Base-by-base conservation (phyloP, 2,888 invertebrate genomes). In the Poecilobothrus nobilitatus region DNA sequence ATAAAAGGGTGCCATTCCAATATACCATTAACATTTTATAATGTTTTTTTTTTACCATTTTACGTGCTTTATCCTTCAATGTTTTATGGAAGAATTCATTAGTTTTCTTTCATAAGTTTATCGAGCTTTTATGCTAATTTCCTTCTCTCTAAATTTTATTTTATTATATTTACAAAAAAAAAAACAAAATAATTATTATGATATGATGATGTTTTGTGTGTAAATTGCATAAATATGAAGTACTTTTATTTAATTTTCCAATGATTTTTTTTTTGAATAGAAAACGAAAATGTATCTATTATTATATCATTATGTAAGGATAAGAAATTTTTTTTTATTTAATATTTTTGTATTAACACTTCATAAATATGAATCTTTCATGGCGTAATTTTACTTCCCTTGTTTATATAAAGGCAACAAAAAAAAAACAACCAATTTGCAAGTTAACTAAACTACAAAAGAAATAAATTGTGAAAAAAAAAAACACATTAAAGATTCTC, bases 221-320 rank as follows among this genome's bases (percentile, higher is more conserved):
- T 53, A 53, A 53, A 53, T n/a, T 53, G 53, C 53, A 53, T 53
- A 53, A 53, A 53, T 53, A 53, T 53, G 53, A 53, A 53, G n/a
- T 53, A 53, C 7, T 18, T n/a, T 53, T 27, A 27, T 5, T 27
- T 27, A 27, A 27, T 27, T 27, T 5, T 27, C 5, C 27, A 27
- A 27, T 27, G 5, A 27, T 27, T 27, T 27, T 27, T 27, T 27
- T 27, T 27, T 27, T 27, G 2, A 4, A 27, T 27, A 5, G 27
- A 27, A 27, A 27, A 27, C 5, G 5, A 27, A 27, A 27, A 27
- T 27, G 27, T 6, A 41, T 41, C 41, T 15, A 41, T 41, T 41
- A 27, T 27, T 27, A 27, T 27, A 2, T 5, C 5, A 4, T 27
- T 27, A 27, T 27, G 2, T 27, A 27, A 27, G 27, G 27, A 27